phyloP scores from a whole-genome alignment of 1,140 invertebrate genomes.

The Tachypleus tridentatus region DNA sequence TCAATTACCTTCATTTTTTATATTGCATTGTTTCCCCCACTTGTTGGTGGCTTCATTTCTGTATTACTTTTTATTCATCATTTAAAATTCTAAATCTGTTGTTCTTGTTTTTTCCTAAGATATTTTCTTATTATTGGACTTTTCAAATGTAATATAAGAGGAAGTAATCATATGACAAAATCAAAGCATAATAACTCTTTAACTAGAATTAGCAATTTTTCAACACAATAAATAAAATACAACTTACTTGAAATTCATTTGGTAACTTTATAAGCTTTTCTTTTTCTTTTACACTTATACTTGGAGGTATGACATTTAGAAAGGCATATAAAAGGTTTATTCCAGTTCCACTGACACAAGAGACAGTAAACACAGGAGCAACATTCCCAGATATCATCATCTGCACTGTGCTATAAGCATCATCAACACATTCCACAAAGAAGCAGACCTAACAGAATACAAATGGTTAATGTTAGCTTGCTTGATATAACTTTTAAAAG shows the following conservation, averaged over 20 bases:
- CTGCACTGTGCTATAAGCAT: conserved; percentile 53
- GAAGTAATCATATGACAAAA: background rate
- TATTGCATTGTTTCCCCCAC: too few species aligned
- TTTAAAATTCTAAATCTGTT: too few species aligned
- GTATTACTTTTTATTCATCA: too few species aligned
- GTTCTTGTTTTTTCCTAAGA: too few species aligned
- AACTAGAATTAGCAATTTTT: background rate
- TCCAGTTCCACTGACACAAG: conserved; percentile 79
- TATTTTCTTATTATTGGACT: too few species aligned
- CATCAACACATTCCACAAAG: conserved; percentile 51
- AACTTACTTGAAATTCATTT: conserved; percentile 36
- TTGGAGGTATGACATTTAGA: conserved; percentile 56
- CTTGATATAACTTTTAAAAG: too few species aligned
- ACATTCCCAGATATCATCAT: conserved; percentile 48
- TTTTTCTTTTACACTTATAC: conserved; percentile 51
- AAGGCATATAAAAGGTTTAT: conserved; percentile 66
- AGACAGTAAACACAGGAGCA: conserved; percentile 85
- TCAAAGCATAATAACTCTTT: background rate
- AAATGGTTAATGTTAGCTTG: too few species aligned
- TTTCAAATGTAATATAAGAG: too few species aligned
- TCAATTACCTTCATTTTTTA: too few species aligned
- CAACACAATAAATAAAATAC: too few species aligned
- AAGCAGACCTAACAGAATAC: too few species aligned
- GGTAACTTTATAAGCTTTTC: conserved; percentile 51
- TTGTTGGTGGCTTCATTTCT: too few species aligned